A percentile compares a stretch with the other conserved stretches of the same genome.
phyloP scores from a whole-genome alignment of 2,113 vertebrate genomes.

The Serilophus lunatus region DNA sequence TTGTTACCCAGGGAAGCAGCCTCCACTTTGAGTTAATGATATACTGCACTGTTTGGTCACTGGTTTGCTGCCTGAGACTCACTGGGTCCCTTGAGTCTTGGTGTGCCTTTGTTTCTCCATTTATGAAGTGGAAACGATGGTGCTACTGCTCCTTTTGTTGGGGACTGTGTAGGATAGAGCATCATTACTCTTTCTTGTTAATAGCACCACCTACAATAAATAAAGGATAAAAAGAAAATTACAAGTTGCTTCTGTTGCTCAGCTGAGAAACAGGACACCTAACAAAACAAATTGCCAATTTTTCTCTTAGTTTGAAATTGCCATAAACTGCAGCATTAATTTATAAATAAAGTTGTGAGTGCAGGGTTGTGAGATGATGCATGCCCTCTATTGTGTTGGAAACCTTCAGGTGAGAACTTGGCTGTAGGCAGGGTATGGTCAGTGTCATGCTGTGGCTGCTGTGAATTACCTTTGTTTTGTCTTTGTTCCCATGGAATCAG shows the following conservation, averaged over 20 bases:
- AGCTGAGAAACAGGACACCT: not conserved
- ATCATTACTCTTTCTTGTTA: not conserved
- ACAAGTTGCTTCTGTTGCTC: not conserved
- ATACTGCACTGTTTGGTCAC: not conserved
- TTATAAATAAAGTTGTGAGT: not conserved
- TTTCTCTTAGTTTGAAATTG: not conserved
- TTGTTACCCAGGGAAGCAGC: not conserved
- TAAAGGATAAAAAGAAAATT: not conserved
- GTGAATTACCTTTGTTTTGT: not conserved
- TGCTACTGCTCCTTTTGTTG: not conserved
- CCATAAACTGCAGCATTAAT: not conserved
- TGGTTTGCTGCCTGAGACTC: not conserved
- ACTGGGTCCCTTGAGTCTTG: not conserved
- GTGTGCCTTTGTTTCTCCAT: not conserved
- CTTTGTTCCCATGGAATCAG: constrained; percentile 55
- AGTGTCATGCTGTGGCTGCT: not conserved
- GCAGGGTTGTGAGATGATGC: not conserved
- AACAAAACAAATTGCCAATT: not conserved
- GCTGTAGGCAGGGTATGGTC: not conserved
- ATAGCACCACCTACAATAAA: not conserved
- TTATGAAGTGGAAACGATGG: not conserved
- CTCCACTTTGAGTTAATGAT: not conserved
- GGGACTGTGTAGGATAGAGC: not conserved
- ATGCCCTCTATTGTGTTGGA: not conserved
- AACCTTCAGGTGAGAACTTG: not conserved